Evolutionary conservation across 2,797 vertebrate species (phyloP).

Genomic region (Tamandua tetradactyla): DNA sequence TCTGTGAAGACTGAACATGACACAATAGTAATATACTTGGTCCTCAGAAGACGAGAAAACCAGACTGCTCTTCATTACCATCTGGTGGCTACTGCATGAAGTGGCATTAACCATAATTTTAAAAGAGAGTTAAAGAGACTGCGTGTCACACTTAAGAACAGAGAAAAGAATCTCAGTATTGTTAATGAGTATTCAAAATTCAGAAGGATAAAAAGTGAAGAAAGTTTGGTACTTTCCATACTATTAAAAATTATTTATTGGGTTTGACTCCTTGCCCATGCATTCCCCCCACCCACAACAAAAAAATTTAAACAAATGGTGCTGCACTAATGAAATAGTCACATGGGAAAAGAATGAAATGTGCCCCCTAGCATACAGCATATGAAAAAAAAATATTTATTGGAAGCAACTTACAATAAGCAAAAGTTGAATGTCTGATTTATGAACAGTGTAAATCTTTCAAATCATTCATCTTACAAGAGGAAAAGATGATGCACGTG

Average conservation of each 20-base stretch:
- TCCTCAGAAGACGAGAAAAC: constrained; percentile 42
- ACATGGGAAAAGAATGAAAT: no score
- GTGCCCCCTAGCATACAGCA: no score
- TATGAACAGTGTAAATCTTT: not conserved
- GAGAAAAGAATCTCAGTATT: not conserved
- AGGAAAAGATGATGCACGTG: not conserved
- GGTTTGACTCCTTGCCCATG: no score
- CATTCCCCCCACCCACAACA: no score
- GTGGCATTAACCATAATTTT: constrained; percentile 76
- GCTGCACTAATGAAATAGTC: no score
- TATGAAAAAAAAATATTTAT: not conserved
- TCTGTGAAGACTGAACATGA: constrained; percentile 6
- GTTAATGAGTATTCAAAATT: constrained; percentile 30
- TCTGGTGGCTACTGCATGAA: constrained; percentile 83
- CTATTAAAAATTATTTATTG: not conserved
- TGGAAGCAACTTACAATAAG: not conserved
- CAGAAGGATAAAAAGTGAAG: not conserved
- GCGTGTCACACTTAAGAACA: not conserved
- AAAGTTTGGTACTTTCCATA: not conserved
- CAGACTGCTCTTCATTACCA: constrained; percentile 87
- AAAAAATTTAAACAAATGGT: no score
- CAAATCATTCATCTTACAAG: not conserved
- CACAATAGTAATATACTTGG: constrained; percentile 31
- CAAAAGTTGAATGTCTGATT: constrained; percentile 15
- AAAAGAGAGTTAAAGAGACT: constrained; percentile 47